Evolutionary conservation across 2,797 vertebrate genomes (phyloP).

Genomic region (Pseudotriccus pelzelni): DNA sequence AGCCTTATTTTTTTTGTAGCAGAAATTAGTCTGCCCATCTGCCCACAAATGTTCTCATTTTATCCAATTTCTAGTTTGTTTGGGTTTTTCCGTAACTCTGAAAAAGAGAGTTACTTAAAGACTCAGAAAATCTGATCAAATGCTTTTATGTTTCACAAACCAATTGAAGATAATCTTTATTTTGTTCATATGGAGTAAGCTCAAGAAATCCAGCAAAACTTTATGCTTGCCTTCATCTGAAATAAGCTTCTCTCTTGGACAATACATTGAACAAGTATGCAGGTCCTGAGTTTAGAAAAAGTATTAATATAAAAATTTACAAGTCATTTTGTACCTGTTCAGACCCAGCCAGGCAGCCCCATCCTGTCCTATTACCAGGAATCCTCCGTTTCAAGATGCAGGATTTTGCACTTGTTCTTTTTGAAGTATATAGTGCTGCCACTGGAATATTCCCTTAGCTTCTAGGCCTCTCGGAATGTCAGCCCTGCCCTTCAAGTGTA

Average conservation of each 20-base stretch:
- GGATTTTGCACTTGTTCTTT: not conserved
- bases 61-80: not conserved
- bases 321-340: not conserved
- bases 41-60: not conserved
- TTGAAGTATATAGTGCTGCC: accelerated
- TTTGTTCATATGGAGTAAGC: not conserved
- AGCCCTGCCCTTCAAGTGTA: not conserved
- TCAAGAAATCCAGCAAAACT: not conserved
- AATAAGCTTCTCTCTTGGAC: not conserved
- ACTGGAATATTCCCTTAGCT: not conserved
- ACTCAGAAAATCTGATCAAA: not conserved
- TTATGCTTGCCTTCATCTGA: not conserved
- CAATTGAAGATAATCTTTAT: not conserved
- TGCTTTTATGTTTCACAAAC: not conserved
- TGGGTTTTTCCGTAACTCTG: not conserved
- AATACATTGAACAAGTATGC: not conserved
- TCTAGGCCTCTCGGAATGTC: not conserved
- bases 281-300: not conserved
- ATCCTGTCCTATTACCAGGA: not conserved
- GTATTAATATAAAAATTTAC: not conserved
- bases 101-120: not conserved
- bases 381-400: not conserved
- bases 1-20: not conserved
- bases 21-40: not conserved
- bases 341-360: not conserved